Evolutionary conservation across 2,888 invertebrate species (phyloP).

Genomic region (Elysia crispata): DNA sequence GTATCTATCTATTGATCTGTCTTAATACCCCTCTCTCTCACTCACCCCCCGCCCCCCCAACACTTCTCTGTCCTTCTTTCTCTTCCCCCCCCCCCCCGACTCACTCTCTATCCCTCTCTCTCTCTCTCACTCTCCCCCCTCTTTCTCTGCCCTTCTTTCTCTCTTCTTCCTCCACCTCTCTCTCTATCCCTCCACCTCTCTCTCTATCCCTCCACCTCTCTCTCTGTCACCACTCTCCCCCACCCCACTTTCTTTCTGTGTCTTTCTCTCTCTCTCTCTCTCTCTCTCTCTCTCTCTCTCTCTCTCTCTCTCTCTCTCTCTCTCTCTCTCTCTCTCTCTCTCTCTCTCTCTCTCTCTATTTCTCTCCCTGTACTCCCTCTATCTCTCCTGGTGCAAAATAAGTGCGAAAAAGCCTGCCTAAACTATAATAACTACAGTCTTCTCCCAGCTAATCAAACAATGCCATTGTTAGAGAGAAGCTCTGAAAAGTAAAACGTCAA

Average conservation of each 20-base stretch:
- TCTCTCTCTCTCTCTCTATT: slow-evolving; percentile 6
- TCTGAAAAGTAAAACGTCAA: too few species aligned
- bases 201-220: slow-evolving; percentile 1
- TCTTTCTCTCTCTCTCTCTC: slow-evolving; percentile 11
- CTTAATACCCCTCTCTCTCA: neutral
- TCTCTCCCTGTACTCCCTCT: neutral
- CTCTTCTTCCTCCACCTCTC: neutral
- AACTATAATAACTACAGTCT: too few species aligned
- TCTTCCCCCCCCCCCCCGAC: neutral
- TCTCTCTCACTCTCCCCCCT: neutral
- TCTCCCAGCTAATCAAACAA: too few species aligned
- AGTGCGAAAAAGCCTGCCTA: too few species aligned
- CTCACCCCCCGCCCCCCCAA: neutral
- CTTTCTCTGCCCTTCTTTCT: neutral
- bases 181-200: neutral
- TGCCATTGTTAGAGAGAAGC: too few species aligned
- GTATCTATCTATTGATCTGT: neutral
- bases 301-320: slow-evolving; percentile 27
- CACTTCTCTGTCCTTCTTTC: neutral
- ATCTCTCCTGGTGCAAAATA: neutral
- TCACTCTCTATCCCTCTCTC: neutral
- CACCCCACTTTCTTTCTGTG: neutral
- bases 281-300: slow-evolving; percentile 30
- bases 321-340: slow-evolving; percentile 29
- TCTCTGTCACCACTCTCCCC: slow-evolving; percentile 1